These are phyloP conservation scores for Rhingia campestris DNA, from an alignment of 2,888 invertebrate species.

Conservation along the genomic window DNA sequence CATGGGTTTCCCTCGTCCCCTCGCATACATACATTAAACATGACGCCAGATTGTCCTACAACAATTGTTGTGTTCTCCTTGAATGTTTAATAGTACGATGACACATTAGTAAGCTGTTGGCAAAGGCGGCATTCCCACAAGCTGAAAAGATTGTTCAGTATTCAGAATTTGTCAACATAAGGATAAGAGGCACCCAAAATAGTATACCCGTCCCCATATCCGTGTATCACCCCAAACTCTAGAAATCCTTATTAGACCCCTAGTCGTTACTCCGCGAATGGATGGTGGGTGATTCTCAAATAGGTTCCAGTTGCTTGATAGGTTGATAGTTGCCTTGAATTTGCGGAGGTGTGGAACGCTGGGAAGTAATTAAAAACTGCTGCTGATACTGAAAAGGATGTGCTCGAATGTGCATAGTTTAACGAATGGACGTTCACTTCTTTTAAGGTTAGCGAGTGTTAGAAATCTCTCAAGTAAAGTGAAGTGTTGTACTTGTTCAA, in stretches of 20 bases:
- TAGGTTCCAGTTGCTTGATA: slow-evolving; percentile 12
- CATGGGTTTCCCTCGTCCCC: slow-evolving; percentile 23
- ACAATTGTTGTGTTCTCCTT: slow-evolving; percentile 27
- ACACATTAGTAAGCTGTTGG: slow-evolving; percentile 17
- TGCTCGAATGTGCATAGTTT: slow-evolving; percentile 18
- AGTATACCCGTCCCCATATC: not conserved
- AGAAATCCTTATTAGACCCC: no score
- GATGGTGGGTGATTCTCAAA: not conserved
- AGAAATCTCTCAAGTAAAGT: no score
- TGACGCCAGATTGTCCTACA: slow-evolving; percentile 48
- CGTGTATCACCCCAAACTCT: no score
- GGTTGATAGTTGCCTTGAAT: slow-evolving; percentile 9
- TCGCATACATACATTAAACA: slow-evolving; percentile 14
- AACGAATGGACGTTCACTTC: not conserved
- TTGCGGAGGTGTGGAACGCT: not conserved
- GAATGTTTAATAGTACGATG: slow-evolving; percentile 14
- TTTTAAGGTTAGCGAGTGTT: no score
- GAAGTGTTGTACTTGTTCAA: slow-evolving; percentile 11
- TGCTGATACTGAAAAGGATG: slow-evolving; percentile 7
- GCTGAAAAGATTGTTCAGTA: not conserved
- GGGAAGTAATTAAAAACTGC: slow-evolving; percentile 43
- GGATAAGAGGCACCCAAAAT: not conserved
- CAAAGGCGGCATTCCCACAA: slow-evolving; percentile 5
- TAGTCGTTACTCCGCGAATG: no score
- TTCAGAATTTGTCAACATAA: slow-evolving; percentile 21